Percentiles rank a stretch among this genome's conserved stretches.
These are phyloP conservation scores for Porites rus DNA, from an alignment of 92 coral and sea anemone genomes.

Conservation along the genomic window DNA sequence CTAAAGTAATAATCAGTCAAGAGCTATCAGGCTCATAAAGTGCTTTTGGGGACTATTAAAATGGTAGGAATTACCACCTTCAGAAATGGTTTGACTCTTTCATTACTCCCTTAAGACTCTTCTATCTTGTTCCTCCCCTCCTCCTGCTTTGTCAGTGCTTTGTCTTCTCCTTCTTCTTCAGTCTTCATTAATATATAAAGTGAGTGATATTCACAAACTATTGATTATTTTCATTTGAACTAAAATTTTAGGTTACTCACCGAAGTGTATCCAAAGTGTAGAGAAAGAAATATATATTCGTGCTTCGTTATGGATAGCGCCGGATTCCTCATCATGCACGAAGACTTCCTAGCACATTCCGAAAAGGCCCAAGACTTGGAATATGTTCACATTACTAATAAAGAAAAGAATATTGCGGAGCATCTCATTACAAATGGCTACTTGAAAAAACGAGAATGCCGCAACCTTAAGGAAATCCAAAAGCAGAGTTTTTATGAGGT, in stretches of 20 bases:
- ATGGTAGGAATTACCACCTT: no score
- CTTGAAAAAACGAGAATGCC: slow-evolving; percentile 48
- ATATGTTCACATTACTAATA: slow-evolving; percentile 58
- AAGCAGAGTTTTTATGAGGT: slow-evolving; percentile 71
- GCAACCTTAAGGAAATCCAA: slow-evolving; percentile 41
- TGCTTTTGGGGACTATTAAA: no score
- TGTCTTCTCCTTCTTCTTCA: no score
- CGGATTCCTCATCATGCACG: slow-evolving; percentile 71
- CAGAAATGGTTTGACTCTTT: no score
- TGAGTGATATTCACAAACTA: no score
- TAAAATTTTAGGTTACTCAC: slow-evolving; percentile 40
- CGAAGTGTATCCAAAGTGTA: slow-evolving; percentile 61
- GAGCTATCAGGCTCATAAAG: no score
- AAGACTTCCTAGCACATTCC: slow-evolving; percentile 51
- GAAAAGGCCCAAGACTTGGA: slow-evolving; percentile 45
- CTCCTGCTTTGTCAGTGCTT: no score
- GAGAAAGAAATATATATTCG: slow-evolving; percentile 21
- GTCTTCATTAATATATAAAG: no score
- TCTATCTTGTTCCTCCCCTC: no score
- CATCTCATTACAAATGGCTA: slow-evolving; percentile 53
- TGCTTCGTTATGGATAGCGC: slow-evolving; percentile 72
- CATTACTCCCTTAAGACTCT: no score
- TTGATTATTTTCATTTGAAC: no score
- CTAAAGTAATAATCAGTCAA: no score
- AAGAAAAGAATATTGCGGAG: slow-evolving; percentile 57